phyloP scores from a whole-genome alignment of 2,113 vertebrate genomes.

The Parus major region DNA sequence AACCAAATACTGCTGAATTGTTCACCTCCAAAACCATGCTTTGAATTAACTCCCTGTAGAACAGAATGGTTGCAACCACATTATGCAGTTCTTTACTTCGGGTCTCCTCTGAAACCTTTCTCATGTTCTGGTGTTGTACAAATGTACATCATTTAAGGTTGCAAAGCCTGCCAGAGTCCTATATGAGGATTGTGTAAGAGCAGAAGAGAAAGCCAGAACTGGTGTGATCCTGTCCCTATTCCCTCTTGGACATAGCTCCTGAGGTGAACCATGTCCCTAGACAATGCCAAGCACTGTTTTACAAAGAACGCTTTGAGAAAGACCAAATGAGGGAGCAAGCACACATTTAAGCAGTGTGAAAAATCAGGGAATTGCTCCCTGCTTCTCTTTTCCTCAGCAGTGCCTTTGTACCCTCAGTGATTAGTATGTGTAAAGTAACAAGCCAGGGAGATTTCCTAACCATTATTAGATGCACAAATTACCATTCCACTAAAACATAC shows the following conservation, averaged over 20 bases:
- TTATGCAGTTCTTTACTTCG: neutral
- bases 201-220: neutral
- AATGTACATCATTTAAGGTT: neutral
- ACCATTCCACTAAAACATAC: slow-evolving; percentile 59
- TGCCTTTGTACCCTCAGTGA: neutral
- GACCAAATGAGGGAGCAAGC: neutral
- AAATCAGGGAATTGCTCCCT: neutral
- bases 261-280: neutral
- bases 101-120: neutral
- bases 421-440: neutral
- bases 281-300: neutral
- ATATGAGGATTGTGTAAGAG: neutral
- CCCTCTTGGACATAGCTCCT: neutral
- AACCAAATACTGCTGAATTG: neutral
- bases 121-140: neutral
- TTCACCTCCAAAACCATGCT: neutral
- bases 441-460: neutral
- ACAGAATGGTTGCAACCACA: neutral
- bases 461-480: neutral
- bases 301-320: neutral
- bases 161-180: neutral
- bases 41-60: neutral
- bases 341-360: neutral
- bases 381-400: neutral
- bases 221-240: neutral